These are phyloP conservation scores for Macrophya alboannulata DNA, from an alignment of 2,888 invertebrate genomes.

Conservation along the genomic window DNA sequence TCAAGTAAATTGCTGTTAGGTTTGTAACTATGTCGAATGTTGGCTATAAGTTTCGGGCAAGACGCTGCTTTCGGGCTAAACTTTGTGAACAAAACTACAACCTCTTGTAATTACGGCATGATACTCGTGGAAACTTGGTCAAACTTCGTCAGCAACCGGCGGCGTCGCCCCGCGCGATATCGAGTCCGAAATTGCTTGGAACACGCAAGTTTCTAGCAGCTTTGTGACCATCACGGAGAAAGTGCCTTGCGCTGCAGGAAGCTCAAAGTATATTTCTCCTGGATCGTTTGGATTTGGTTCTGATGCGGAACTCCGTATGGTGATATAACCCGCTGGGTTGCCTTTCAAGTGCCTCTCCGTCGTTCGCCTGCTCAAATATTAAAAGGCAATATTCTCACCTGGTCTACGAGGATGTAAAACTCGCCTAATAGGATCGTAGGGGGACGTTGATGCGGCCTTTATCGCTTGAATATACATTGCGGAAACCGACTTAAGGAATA, in stretches of 20 bases:
- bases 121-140: constrained; percentile 55
- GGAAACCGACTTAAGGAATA: constrained; percentile 20
- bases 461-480: constrained; percentile 40
- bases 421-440: constrained; percentile 49
- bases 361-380: constrained; percentile 61
- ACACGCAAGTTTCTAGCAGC: constrained; percentile 30
- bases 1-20: neutral
- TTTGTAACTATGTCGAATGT: constrained; percentile 25
- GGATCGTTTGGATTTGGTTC: constrained; percentile 36
- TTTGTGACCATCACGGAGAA: constrained; percentile 18
- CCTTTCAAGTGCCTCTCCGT: constrained; percentile 36
- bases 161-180: constrained; percentile 40
- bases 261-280: constrained; percentile 26
- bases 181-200: constrained; percentile 43
- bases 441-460: constrained; percentile 50
- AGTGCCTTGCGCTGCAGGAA: constrained; percentile 6
- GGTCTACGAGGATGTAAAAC: constrained; percentile 51
- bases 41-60: constrained; percentile 29
- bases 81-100: constrained; percentile 40
- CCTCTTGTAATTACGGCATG: constrained; percentile 52
- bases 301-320: neutral
- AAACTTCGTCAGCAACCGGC: constrained; percentile 53
- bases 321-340: neutral
- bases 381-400: constrained; percentile 63
- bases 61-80: constrained; percentile 37